Conservation (phyloP, 2,888 invertebrate genomes). For the Latheticus oryzae region DNA sequence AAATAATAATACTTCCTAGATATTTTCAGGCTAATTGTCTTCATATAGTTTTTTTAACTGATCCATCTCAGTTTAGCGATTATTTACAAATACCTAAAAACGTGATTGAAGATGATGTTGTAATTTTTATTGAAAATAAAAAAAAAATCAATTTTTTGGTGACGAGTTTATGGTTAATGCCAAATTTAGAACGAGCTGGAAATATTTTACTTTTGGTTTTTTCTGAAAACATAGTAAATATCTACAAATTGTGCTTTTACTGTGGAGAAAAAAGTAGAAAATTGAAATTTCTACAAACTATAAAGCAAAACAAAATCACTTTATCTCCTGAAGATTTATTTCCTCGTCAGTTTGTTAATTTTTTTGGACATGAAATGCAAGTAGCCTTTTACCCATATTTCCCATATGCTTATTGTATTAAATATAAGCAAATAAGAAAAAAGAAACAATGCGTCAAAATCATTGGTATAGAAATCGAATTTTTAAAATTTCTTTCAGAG, state of each 20-base stretch:
- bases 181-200: conserved; percentile 8
- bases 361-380: conserved; percentile 1
- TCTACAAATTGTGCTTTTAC: no score
- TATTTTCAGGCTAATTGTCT: neutral
- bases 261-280: neutral
- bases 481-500: neutral
- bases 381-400: conserved; percentile 8
- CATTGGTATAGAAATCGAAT: neutral
- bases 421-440: no score
- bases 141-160: neutral
- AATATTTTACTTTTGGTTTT: conserved; percentile 6
- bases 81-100: conserved; percentile 1
- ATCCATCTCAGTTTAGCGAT: conserved; percentile 1
- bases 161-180: neutral
- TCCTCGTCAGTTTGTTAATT: conserved; percentile 7
- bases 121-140: neutral
- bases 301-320: no score
- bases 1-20: neutral
- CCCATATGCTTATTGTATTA: conserved; percentile 11
- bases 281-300: no score
- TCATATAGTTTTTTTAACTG: neutral
- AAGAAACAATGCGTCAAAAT: neutral
- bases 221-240: no score
- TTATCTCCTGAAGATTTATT: neutral
- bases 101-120: neutral